Base-by-base conservation (phyloP, 2,888 invertebrate genomes). In the Lagria hirta region DNA sequence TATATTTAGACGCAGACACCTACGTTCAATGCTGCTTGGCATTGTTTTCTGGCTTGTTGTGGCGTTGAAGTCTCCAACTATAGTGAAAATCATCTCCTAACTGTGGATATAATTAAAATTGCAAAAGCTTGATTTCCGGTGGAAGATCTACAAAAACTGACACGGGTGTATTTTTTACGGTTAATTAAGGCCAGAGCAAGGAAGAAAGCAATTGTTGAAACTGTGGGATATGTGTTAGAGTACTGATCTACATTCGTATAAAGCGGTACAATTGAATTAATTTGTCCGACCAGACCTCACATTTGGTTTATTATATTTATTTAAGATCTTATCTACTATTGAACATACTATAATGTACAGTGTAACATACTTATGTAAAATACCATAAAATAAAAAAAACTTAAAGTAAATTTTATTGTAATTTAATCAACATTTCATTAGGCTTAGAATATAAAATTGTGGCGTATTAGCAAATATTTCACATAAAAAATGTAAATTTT, bases 81-180 rank as follows among this genome's bases (percentile, higher is more conserved):
- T 12, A 18, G 12, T 5, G n/a, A 13, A 20, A 36, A 8, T 24
- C 18, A 18, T 36, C 35, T 37, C 27, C 35, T 35, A 43, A 41
- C 43, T 43, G 43, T n/a, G n/a, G n/a, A n/a, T 43, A 43, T 42
- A 53, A 55, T 56, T 56, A 52, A 56, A 56, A 54, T 57, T 52
- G 54, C 57, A 52, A 57, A 54, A 55, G 40, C 44, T 49, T 30
- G 27, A 49, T 48, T 54, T 57, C 57, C 57, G 57, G 44, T 48
- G 43, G 49, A 49, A 48, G 36, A 46, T 55, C 54, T 52, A 52
- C 43, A 54, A 53, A 49, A 51, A 44, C 49, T 48, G 43, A 50
- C 46, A 47, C 41, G 36, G 38, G 48, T 22, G 30, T 34, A 40
- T 42, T 45, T 52, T 52, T 52, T 46, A 44, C 49, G 52, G 40